Conservation (phyloP, 2,888 invertebrate genomes). For the Vandiemenella viatica region DNA sequence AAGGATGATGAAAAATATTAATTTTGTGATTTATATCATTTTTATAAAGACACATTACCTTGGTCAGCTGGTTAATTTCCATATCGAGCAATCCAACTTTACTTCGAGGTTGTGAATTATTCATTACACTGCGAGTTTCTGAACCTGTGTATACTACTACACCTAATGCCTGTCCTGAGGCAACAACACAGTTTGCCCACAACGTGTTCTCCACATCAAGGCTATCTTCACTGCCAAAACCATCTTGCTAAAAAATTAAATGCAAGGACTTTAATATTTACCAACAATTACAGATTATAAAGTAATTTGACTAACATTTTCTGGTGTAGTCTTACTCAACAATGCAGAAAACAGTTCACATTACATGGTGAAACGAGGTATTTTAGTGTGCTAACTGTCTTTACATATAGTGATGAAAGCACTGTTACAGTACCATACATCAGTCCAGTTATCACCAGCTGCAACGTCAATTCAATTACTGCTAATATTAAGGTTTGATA, state of each 20-base stretch:
- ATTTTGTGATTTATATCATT: no score
- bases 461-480: no score
- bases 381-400: no score
- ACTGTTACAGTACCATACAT: no score
- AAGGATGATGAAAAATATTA: no score
- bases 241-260: slow-evolving; percentile 35
- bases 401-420: no score
- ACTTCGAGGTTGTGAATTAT: slow-evolving; percentile 88
- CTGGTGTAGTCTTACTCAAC: no score
- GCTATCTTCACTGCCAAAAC: slow-evolving; percentile 53
- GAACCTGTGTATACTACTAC: slow-evolving; percentile 89
- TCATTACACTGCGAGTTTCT: slow-evolving; percentile 97
- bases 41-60: no score
- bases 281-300: slow-evolving; percentile 3
- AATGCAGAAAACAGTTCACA: no score
- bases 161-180: slow-evolving; percentile 89
- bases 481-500: no score
- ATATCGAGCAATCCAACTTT: slow-evolving; percentile 92
- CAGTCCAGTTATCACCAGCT: no score
- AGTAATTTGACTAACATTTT: background rate
- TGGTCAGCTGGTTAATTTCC: slow-evolving; percentile 93
- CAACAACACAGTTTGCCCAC: slow-evolving; percentile 97
- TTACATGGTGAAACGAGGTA: no score
- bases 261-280: background rate
- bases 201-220: slow-evolving; percentile 91